Conservation (phyloP, 2,797 vertebrate genomes). For the Melanotaenia pygmaea region DNA sequence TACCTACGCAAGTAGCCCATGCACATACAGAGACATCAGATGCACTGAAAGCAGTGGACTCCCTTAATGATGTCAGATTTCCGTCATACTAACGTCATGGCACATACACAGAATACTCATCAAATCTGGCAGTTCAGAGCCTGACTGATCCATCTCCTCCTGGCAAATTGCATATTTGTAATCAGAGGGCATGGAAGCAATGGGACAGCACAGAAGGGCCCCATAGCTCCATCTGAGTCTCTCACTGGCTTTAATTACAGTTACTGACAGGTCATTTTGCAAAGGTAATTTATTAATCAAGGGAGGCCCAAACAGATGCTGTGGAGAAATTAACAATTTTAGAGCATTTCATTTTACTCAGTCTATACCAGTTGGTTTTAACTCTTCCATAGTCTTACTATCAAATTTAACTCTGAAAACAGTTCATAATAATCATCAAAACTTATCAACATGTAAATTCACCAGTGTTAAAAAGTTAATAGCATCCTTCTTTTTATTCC, state of each 20-base stretch:
- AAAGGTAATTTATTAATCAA: not conserved
- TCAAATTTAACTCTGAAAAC: not conserved
- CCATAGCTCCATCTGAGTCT: not conserved
- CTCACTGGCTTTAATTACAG: not conserved
- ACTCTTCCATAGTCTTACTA: not conserved
- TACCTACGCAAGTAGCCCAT: constrained; percentile 22
- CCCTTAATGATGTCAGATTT: constrained; percentile 7
- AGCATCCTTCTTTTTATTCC: not conserved
- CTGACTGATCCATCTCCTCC: not conserved
- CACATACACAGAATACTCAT: not conserved
- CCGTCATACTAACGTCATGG: not conserved
- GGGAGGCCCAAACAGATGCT: not conserved
- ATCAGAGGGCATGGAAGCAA: constrained; percentile 1
- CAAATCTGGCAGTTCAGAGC: not conserved
- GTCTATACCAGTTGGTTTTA: too few species aligned
- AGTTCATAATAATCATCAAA: not conserved
- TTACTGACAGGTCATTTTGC: constrained; percentile 1
- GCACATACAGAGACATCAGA: constrained; percentile 26
- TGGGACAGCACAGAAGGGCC: not conserved
- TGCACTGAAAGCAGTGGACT: constrained; percentile 25
- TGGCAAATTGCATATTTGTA: constrained; percentile 1
- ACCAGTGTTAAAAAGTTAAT: not conserved
- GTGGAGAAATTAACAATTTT: not conserved
- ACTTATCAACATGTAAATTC: not conserved
- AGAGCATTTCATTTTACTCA: not conserved